Evolutionary conservation across 2,113 vertebrate genomes (phyloP), one percentile per base, ranked within the genome.

Genomic region (Cisticola juncidis): DNA sequence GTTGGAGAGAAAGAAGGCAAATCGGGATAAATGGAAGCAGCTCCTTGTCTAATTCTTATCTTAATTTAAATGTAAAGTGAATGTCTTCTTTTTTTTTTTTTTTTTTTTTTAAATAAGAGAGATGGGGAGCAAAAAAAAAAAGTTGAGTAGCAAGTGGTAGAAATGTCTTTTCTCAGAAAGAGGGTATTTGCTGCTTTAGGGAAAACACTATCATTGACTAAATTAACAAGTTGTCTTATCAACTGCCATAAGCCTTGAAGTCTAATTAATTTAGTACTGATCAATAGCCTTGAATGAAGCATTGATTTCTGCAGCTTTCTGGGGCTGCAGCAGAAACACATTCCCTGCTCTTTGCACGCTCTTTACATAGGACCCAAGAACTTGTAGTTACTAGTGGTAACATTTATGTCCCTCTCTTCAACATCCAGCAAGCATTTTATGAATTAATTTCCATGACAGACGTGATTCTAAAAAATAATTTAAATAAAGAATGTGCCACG

Each of bases 141-240:
- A 18, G 50, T 83, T 5, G 33, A 48, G 61, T 45, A 91, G 65
- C 90, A 71, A 96, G 94, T 73, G 65, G 86, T 79, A 88, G 95
- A 96, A 97, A 98, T 96, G 98, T 96, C 97, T 98, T 98, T 98
- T 98, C 96, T 95, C 85, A 94, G 96, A 91, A 98, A 97, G 97
- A 98, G 98, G 98, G 97, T 98, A 98, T 98, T 98, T 98, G 96
- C 97, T 93, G 98, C 98, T 98, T 98, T 98, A 98, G 98, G 98
- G 98, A 97, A 98, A 98, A 98, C 97, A 96, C 98, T 98, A 98
- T 98, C 98, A 97, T 97, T 98, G 98, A 98, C 98, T 98, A 98
- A 98, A 98, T 98, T 98, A 98, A 98, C 98, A 98, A 98, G 97
- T 98, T 98, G 98, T 98, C 98, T 98, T 98, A 98, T 98, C 98